Evolutionary conservation across 2,888 invertebrate species (phyloP).

Genomic region (Polymixis lichenea): DNA sequence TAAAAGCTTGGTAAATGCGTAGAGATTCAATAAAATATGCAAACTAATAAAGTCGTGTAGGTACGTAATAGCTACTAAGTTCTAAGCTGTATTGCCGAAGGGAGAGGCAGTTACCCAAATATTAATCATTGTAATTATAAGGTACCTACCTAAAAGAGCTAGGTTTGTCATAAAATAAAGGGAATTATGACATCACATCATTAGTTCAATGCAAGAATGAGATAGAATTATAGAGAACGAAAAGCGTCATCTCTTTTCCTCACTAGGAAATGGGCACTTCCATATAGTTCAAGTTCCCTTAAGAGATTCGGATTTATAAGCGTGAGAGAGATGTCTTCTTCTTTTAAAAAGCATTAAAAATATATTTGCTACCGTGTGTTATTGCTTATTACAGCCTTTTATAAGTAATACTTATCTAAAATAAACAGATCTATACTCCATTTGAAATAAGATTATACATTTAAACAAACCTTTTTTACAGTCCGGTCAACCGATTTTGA

Average conservation of each 20-base stretch:
- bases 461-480: too few relatives aligned
- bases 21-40: slow-evolving; percentile 22
- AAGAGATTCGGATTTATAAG: slow-evolving; percentile 3
- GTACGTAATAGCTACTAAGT: slow-evolving; percentile 1
- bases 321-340: slow-evolving; percentile 14
- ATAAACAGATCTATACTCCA: slow-evolving; percentile 18
- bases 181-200: not conserved
- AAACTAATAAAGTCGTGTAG: not conserved
- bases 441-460: too few relatives aligned
- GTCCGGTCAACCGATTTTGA: too few relatives aligned
- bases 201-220: not conserved
- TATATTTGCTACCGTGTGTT: slow-evolving; percentile 29
- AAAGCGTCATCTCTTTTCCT: not conserved
- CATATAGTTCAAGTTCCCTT: not conserved
- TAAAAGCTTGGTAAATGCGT: slow-evolving; percentile 13
- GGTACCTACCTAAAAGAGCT: slow-evolving; percentile 13
- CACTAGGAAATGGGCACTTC: not conserved
- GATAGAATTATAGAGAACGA: not conserved
- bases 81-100: not conserved
- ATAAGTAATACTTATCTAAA: not conserved
- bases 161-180: not conserved
- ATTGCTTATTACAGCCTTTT: slow-evolving; percentile 12
- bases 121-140: not conserved
- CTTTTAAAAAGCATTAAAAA: slow-evolving; percentile 10
- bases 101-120: not conserved